Evolutionary conservation across 2,888 invertebrate genomes (phyloP), one percentile per base, ranked within the genome.

Genomic region (Punctoribates punctum): DNA sequence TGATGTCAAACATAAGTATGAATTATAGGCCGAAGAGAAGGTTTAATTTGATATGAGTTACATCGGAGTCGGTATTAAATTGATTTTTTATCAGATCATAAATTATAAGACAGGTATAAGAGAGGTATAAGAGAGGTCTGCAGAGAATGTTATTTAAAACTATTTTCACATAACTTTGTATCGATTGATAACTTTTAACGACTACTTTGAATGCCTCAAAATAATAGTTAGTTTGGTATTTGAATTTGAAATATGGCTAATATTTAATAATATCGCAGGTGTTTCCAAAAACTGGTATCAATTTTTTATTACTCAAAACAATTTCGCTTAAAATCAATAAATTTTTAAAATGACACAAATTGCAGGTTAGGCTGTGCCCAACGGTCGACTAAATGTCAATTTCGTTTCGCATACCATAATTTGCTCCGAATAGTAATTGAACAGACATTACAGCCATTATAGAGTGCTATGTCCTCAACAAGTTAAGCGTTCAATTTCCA

Each of bases 231-330:
- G 29, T 62, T 67, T 67, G 67, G 38, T 38, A 67, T 67, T 38
- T 67, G 67, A 38, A n/a, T 67, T 67, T 67, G 67, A 67, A 38
- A 67, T 67, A 38, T 67, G 1, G 38, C 38, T 38, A 67, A 67
- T 67, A 67, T 67, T 67, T 67, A 67, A 67, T 67, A 67, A 67
- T 38, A 67, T 38, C 67, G 38, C 67, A 67, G 67, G 38, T 67
- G 67, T 67, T 67, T 67, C 20, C n/a, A 38, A 54, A 5, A 67
- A 67, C 29, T 20, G 20, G 38, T 65, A 29, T 38, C 20, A 38
- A 67, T 67, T 67, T 65, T 17, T 23, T 65, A 65, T 65, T 65
- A 65, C 17, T 13, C 23, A 23, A 62, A 67, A 67, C 29, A 65
- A 67, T 67, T 67, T 67, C 6, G 42, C 20, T 67, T 67, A 67